Base-by-base conservation (phyloP, 2,113 vertebrate genomes). In the Cyprinodon variegatus region DNA sequence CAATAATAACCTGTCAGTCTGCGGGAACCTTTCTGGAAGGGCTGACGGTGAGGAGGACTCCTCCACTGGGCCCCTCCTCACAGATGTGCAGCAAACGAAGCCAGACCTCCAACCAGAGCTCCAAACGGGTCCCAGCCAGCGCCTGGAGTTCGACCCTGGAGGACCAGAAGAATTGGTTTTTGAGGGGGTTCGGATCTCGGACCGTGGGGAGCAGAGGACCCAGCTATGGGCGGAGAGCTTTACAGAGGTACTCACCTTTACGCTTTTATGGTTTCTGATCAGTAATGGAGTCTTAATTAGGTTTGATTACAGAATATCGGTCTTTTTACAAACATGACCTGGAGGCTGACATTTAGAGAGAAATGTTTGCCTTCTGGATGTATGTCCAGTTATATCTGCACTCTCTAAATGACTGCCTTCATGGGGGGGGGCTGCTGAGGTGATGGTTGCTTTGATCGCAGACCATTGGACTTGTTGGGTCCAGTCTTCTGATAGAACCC, bases 1-100 rank as follows among this genome's bases (percentile, higher is more conserved):
- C 61, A 91, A 93, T 29, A 3, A 79, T 11, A 86, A 90, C 39
- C 50, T 72, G 9, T 29, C 9, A 0, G 10, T 68, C 3, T 1
- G 4, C 0, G 40, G 74, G 4, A 0, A 1, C 0, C 10, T 5
- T 0, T 45, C 61, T 70, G 64, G 68, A 48, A 39, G 11, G 0
- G 29, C 10, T 60, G 0, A 72, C 63, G 48, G 61, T 29, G 61
- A 74, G 61, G 50, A 59, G 5, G 45, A 53, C 4, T 0, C 15
- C 1, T 60, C n/a, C 6, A 48, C 36, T 12, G 8, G 17, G 72
- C 46, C 43, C 11, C 36, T 4, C 7, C 69, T 48, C 6, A 4
- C 2, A 12, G 37, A 86, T 39, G 29, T 20, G 5, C 48, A 13
- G 1, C 11, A 20, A 3, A 6, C 43, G 22, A 67, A 79, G 29